Evolutionary conservation across 2,888 invertebrate species (phyloP), one percentile per base, ranked within the genome.

Genomic region (Miltochrista miniata): DNA sequence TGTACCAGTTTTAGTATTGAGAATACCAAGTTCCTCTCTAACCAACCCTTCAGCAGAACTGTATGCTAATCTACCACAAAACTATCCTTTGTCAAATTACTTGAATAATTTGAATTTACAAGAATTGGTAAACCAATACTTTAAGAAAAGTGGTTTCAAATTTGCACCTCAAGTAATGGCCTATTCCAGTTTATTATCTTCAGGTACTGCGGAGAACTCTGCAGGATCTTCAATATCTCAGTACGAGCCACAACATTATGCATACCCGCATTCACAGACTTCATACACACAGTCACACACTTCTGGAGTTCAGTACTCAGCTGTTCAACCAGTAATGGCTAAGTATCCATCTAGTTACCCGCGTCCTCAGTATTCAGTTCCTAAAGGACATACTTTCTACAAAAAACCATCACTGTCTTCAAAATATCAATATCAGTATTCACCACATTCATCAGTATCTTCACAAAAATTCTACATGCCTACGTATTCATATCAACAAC

Each of bases 41-140:
- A 85, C 83, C 42, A 92, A 92, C 67, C 92, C 93, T 0, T 79
- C 88, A 7, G 90, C 90, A 24, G 92, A 92, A 59, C 64, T 93
- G 1, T 93, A 93, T 68, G 90, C 93, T 0, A 92, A 93, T 63
- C 72, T 93, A 49, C 93, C 93, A 1, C 84, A 92, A 36, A 89
- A 86, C 58, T 92, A 93, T 68, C 93, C 93, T 1, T 74, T 92
- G 30, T 91, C 93, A 0, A 85, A 90, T 45, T 85, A 90, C 54
- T 80, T 94, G 31, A 93, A 93, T 55, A 87, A 88, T 54, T 82
- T 93, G 0, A 93, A 93, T 65, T 73, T 94, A 30, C 93, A 93
- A 79, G 81, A 89, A 14, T 71, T 93, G 30, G 87, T 94, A 0
- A 86, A 90, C 56, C 87, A 92, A 58, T 93, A 93, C 67, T 87